phyloP scores from a whole-genome alignment of 1,140 invertebrate species.

The Lucilia cuprina region DNA sequence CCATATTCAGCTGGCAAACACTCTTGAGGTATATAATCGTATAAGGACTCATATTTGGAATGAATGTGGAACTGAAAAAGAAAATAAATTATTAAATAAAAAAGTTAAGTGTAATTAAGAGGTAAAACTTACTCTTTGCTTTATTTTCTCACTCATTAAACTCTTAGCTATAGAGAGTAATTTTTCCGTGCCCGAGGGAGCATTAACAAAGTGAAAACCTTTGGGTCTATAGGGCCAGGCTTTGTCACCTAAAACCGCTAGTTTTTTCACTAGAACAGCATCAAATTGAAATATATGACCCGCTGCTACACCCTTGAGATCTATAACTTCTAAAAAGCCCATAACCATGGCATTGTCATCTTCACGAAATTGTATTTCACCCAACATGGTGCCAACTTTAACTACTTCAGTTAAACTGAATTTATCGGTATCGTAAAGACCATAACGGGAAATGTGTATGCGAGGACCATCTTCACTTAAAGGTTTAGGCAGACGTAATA shows the following conservation, averaged over 20 bases:
- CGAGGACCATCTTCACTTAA: constrained; percentile 63
- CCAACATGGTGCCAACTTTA: constrained; percentile 62
- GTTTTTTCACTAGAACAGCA: constrained; percentile 65
- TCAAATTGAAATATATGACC: constrained; percentile 65
- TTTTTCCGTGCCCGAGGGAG: constrained; percentile 63
- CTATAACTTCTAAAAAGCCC: constrained; percentile 64
- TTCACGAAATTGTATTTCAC: constrained; percentile 63
- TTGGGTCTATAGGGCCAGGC: constrained; percentile 67
- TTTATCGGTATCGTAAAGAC: constrained; percentile 64
- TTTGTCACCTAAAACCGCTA: constrained; percentile 63
- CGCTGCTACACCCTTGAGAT: constrained; percentile 62
- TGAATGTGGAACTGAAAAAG: constrained; percentile 65
- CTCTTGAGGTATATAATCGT: constrained; percentile 65
- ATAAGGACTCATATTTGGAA: constrained; percentile 62
- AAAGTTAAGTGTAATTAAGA: neutral
- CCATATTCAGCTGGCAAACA: constrained; percentile 68
- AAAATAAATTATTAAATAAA: constrained; percentile 9
- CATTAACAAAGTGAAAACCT: constrained; percentile 66
- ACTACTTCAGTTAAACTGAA: constrained; percentile 59
- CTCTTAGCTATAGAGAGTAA: constrained; percentile 64
- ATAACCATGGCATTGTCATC: constrained; percentile 62
- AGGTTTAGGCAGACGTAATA: constrained; percentile 59
- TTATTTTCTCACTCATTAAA: constrained; percentile 66
- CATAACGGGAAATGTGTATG: constrained; percentile 64
- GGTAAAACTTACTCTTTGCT: constrained; percentile 61